Evolutionary conservation across 2,113 vertebrate genomes (phyloP).

Genomic region (Nothocercus julius): DNA sequence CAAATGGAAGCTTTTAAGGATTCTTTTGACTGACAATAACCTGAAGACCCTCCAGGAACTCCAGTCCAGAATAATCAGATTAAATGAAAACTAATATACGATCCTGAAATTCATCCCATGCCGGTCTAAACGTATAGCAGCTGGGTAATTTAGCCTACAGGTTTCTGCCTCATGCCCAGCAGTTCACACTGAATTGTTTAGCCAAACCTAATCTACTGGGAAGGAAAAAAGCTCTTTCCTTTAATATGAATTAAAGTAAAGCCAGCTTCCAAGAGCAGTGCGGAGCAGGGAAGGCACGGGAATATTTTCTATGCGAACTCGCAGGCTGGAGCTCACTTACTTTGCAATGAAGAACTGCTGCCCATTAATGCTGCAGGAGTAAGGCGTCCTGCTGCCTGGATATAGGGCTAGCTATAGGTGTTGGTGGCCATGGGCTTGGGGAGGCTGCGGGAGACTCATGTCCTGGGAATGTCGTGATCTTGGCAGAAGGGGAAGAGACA

Average conservation of each 20-base stretch:
- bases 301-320: background rate
- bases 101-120: conserved; percentile 67
- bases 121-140: conserved; percentile 66
- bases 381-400: background rate
- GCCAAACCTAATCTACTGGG: conserved; percentile 56
- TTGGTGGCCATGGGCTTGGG: too few relatives aligned
- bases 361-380: background rate
- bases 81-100: conserved; percentile 69
- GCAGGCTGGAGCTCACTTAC: background rate
- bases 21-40: conserved; percentile 70
- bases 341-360: background rate
- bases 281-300: background rate
- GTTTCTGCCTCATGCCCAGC: conserved; percentile 66
- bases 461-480: background rate
- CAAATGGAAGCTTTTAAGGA: conserved; percentile 68
- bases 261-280: conserved; percentile 48
- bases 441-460: too few relatives aligned
- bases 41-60: conserved; percentile 71
- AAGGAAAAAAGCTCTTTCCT: conserved; percentile 20
- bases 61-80: conserved; percentile 70
- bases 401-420: background rate
- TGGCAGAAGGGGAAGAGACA: background rate
- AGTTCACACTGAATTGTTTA: conserved; percentile 68
- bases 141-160: conserved; percentile 68
- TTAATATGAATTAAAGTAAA: conserved; percentile 43